phyloP scores from a whole-genome alignment of 2,797 vertebrate genomes.

The Borostomias antarcticus region DNA sequence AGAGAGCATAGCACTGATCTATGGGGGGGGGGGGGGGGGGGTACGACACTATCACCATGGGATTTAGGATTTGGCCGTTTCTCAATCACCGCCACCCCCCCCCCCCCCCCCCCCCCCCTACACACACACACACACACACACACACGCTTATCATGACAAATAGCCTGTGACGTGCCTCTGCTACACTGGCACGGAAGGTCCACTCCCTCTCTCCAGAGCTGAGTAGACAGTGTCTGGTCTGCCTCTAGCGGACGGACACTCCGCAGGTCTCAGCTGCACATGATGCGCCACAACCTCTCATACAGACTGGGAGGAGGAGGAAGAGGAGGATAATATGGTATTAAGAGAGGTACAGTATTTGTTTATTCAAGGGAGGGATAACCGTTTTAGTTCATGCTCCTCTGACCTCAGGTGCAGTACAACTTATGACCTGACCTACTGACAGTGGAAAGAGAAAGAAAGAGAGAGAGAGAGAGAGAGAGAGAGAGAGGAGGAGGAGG shows the following conservation, averaged over 20 bases:
- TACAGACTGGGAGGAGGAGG: background rate
- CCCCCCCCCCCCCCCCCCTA: slow-evolving; percentile 40
- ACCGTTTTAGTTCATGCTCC: background rate
- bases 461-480: background rate
- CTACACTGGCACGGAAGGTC: slow-evolving; percentile 74
- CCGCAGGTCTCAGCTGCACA: too few relatives aligned
- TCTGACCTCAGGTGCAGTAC: background rate
- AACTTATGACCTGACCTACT: background rate
- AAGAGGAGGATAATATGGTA: slow-evolving; percentile 1
- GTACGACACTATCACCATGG: slow-evolving; percentile 18
- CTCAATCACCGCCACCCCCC: slow-evolving; percentile 55
- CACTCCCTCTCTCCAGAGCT: slow-evolving; percentile 50
- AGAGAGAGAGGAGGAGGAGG: background rate
- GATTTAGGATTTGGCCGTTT: slow-evolving; percentile 61
- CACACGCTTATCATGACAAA: slow-evolving; percentile 70
- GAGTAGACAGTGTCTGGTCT: slow-evolving; percentile 25
- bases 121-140: slow-evolving; percentile 52
- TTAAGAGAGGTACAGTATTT: background rate
- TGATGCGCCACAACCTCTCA: too few relatives aligned
- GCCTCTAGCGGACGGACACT: slow-evolving; percentile 10
- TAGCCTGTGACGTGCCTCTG: slow-evolving; percentile 73
- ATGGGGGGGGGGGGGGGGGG: slow-evolving; percentile 8
- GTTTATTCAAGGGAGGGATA: background rate
- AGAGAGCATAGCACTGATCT: background rate
- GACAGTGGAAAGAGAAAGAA: background rate